Evolutionary conservation across 2,888 invertebrate genomes (phyloP), one percentile per base, ranked within the genome.

Genomic region (Copidosoma aretas): DNA sequence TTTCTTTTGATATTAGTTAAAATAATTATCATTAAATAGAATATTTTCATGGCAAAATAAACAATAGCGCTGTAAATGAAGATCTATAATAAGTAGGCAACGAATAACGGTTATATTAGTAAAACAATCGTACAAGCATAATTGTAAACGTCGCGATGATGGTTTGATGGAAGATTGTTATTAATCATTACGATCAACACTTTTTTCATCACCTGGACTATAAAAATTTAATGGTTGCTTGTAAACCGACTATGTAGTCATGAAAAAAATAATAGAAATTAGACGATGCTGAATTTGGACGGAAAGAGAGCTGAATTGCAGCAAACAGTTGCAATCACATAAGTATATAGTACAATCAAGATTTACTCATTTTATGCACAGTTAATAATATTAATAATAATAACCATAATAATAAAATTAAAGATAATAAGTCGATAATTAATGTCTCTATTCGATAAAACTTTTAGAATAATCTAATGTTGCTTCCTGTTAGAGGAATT

Each of bases 221-320:
- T 57, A 43, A 56, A 53, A 68, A 64, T 71, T 19, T 17, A 32
- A 54, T 56, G 12, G 21, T 17, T 22, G 22, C 19, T 1, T 61
- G n/a, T n/a, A 5, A 57, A 66, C 41, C 41, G 65, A 62, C 65
- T 46, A 46, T 14, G 12, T 66, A 67, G 63, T 67, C 60, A 51
- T 62, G 63, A 63, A 25, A 14, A 70, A 63, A 39, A 43, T 64
- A 63, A 32, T 32, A 8, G 8, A 32, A 49, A 43, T 64, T 4
- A 62, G 15, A 54, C 54, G 21, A 32, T 32, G 32, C 32, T 56
- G n/a, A 66, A 68, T 71, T 67, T 69, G 69, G 69, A 71, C 71
- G 69, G 71, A 69, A 60, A 70, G 67, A 72, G 69, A 72, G 69
- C 61, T 57, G 19, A 12, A 54, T 46, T 49, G 64, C 67, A 72